A percentile compares a stretch with the other conserved stretches of the same genome.
Conservation (phyloP, 2,888 invertebrate genomes). For the Oligia latruncula region DNA sequence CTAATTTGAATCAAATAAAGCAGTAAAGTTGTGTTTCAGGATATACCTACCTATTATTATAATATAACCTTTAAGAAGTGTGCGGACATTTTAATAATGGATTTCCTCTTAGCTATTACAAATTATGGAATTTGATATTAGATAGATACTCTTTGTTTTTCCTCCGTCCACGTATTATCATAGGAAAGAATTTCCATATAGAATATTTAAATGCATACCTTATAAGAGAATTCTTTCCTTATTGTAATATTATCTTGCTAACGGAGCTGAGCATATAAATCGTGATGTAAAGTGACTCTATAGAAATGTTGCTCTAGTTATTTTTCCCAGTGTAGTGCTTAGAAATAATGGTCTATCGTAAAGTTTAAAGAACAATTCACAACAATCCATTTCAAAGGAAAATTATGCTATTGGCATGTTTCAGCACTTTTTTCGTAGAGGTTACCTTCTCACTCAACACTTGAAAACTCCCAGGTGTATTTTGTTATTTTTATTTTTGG, state of each 20-base stretch:
- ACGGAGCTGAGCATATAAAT: slow-evolving; percentile 8
- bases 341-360: not conserved
- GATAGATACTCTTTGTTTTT: slow-evolving; percentile 45
- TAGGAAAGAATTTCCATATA: slow-evolving; percentile 56
- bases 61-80: not conserved
- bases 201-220: slow-evolving; percentile 61
- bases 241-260: slow-evolving; percentile 47
- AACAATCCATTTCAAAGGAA: not conserved
- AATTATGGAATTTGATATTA: slow-evolving; percentile 53
- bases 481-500: no score
- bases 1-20: not conserved
- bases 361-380: not conserved
- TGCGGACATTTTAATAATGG: slow-evolving; percentile 41
- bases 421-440: not conserved
- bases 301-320: not conserved
- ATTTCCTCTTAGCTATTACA: slow-evolving; percentile 37
- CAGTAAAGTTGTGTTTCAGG: no score
- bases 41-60: not conserved
- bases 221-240: slow-evolving; percentile 52
- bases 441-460: not conserved
- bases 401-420: not conserved
- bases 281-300: slow-evolving; percentile 5
- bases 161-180: slow-evolving; percentile 49
- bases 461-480: not conserved
- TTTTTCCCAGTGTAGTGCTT: not conserved